Evolutionary conservation across 64 coral and sea anemone species (phyloP).

Genomic region (Dendronephthya gigantea): DNA sequence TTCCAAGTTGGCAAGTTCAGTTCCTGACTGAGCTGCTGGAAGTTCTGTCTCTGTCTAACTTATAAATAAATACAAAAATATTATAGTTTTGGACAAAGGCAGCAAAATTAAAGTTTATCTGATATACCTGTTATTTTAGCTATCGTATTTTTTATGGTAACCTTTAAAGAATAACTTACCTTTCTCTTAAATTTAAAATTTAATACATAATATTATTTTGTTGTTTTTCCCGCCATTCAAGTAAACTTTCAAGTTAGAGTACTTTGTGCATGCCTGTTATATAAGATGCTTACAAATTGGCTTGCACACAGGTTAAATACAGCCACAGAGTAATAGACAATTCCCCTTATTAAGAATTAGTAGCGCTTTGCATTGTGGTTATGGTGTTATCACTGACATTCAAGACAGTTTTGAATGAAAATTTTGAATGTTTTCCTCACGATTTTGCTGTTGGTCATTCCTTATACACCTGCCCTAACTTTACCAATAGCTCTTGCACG

Average conservation of each 20-base stretch:
- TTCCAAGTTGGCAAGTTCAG: background rate
- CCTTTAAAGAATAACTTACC: background rate
- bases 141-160: background rate
- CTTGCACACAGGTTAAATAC: too few species aligned
- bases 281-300: background rate
- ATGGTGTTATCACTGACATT: too few species aligned
- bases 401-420: too few species aligned
- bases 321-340: too few species aligned
- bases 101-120: background rate
- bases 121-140: background rate
- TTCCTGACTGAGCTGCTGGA: background rate
- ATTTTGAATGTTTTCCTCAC: too few species aligned
- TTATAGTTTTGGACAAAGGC: background rate
- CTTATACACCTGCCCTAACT: too few species aligned
- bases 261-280: background rate
- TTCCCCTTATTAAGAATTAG: too few species aligned
- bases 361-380: too few species aligned
- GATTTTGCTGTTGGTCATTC: too few species aligned
- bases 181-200: background rate
- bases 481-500: too few species aligned
- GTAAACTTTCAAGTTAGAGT: background rate
- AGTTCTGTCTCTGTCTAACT: background rate
- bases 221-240: background rate
- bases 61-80: background rate
- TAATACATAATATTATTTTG: background rate